Evolutionary conservation across 2,113 vertebrate genomes (phyloP).

Genomic region (Lepus americanus): DNA sequence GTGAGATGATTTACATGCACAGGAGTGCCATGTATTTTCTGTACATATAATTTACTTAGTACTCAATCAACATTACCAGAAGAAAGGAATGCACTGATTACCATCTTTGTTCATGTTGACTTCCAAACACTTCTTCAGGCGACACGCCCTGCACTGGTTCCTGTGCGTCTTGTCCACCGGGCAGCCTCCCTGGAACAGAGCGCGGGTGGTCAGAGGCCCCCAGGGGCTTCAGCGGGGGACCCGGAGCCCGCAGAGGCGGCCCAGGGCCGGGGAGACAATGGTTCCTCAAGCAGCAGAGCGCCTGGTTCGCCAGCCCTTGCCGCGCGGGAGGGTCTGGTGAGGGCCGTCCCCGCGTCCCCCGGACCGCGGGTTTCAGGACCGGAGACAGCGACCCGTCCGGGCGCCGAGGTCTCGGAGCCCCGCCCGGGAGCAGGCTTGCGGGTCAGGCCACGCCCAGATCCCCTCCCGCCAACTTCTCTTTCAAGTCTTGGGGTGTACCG

Average conservation of each 20-base stretch:
- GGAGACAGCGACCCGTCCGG: constrained; percentile 77
- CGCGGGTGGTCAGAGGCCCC: constrained; percentile 34
- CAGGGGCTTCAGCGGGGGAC: neutral
- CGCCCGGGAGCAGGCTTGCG: rapidly evolving
- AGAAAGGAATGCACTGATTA: constrained; percentile 86
- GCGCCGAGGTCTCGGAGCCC: neutral
- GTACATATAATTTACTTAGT: constrained; percentile 77
- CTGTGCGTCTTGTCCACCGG: constrained; percentile 99
- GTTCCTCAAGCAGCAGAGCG: neutral
- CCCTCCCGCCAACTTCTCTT: neutral
- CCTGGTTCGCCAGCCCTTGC: neutral
- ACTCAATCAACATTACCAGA: constrained; percentile 69
- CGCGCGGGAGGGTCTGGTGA: rapidly evolving
- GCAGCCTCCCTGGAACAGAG: constrained; percentile 94
- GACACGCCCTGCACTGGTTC: constrained; percentile 98
- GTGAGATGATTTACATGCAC: constrained; percentile 66
- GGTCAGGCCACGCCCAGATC: neutral
- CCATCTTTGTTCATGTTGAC: constrained; percentile 99
- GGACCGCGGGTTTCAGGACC: constrained; percentile 76
- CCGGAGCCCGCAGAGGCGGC: neutral
- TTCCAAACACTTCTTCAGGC: constrained; percentile 99
- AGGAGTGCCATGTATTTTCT: constrained; percentile 62
- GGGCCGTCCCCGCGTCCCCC: neutral
- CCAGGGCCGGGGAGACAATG: too few species aligned
- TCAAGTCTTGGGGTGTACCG: neutral